These are phyloP conservation scores for Spea bombifrons DNA, from an alignment of 2,113 vertebrate species.

Conservation along the genomic window DNA sequence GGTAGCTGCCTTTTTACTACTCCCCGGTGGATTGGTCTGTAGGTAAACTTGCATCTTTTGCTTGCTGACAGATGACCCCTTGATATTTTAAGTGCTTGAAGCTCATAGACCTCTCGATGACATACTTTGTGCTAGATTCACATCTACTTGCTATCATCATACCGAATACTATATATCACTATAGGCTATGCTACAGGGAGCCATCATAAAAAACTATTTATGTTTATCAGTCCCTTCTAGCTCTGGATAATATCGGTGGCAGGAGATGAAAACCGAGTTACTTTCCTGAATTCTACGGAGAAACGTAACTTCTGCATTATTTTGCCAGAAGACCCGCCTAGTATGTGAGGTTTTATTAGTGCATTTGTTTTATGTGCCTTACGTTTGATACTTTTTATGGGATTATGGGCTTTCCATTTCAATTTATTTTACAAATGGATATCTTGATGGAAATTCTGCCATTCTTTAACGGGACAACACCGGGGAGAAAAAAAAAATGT, in stretches of 20 bases:
- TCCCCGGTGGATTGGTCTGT: slow-evolving; percentile 59
- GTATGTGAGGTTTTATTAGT: slow-evolving; percentile 18
- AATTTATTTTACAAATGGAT: neutral
- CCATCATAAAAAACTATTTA: slow-evolving; percentile 42
- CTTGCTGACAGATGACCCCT: slow-evolving; percentile 65
- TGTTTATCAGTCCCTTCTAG: slow-evolving; percentile 39
- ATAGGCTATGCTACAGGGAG: slow-evolving; percentile 33
- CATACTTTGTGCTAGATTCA: slow-evolving; percentile 39
- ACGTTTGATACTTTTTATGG: neutral
- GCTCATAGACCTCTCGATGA: slow-evolving; percentile 58
- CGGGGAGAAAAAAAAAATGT: neutral
- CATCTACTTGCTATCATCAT: slow-evolving; percentile 43
- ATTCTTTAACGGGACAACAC: neutral
- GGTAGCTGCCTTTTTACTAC: slow-evolving; percentile 58
- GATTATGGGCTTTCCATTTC: neutral
- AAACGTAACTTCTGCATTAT: slow-evolving; percentile 32
- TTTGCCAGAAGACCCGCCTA: slow-evolving; percentile 15
- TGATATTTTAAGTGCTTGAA: slow-evolving; percentile 59
- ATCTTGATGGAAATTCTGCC: neutral
- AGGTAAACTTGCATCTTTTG: slow-evolving; percentile 62
- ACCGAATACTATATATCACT: slow-evolving; percentile 40
- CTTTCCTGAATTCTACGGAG: slow-evolving; percentile 11
- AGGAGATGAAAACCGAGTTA: slow-evolving; percentile 28
- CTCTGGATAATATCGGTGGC: slow-evolving; percentile 38
- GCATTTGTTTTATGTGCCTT: slow-evolving; percentile 1